Base-by-base conservation (phyloP, 2,113 vertebrate genomes). In the Clarias batrachus region DNA sequence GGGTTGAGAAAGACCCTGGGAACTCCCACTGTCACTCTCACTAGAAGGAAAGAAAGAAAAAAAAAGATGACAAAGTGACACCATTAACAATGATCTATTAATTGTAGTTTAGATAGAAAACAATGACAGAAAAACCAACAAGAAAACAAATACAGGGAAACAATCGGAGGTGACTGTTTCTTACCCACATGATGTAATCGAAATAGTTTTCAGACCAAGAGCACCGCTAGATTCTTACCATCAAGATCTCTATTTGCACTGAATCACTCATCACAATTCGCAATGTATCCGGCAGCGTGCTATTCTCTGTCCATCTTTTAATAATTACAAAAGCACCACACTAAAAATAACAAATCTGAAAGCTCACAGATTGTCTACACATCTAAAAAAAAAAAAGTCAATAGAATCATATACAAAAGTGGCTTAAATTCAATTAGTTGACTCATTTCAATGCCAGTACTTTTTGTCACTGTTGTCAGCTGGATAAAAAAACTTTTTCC, bases 1-100 rank as follows among this genome's bases (percentile, higher is more conserved):
- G 0, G 98, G 98, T 87, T 99, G 98, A 25, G 98, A 99, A 52
- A 99, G 94, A 17, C 98, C 98, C 93, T 99, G 98, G 0, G 98
- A 99, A 92, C 98, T 99, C 83, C 97, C 97, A 91, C 97, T 99
- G 93, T 98, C 97, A 86, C 97, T 99, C 90, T 97, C 94, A 90
- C 98, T 99, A 94, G 56, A 93, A 93, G 30, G 90, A 25, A 91
- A 79, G 33, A 52, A 89, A 33, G 30, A 33, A 33, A 33, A 33
- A 33, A 1, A 66, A 59, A 59, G 0, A 6, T 81, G 2, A 70
- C 48, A 68, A 68, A 70, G 2, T 33, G 30, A 23, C 4, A 79
- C 27, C 21, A 66, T 25, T 10, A 76, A 48, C 71, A 74, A 10
- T 10, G 70, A 13, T 48, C 5, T 30, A 30, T 2, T 6, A 17